phyloP scores from a whole-genome alignment of 2,888 invertebrate genomes.

The Entomobrya proxima region DNA sequence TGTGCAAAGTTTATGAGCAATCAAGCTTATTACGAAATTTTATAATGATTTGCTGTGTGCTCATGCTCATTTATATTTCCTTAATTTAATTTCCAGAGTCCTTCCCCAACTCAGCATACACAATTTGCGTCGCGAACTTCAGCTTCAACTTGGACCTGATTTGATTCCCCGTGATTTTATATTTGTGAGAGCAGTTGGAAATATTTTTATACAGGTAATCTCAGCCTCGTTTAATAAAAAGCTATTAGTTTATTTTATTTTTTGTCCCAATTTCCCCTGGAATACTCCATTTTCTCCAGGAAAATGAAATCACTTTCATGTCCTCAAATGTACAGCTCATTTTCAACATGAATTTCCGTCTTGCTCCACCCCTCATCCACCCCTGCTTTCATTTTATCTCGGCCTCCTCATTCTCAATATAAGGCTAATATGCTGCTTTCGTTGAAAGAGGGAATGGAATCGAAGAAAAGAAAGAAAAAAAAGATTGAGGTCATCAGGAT shows the following conservation, averaged over 20 bases:
- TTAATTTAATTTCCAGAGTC: slow-evolving; percentile 77
- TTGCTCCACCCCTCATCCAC: not conserved
- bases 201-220: slow-evolving; percentile 79
- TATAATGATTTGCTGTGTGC: not conserved
- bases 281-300: slow-evolving; percentile 17
- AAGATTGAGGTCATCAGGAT: slow-evolving; percentile 56
- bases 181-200: slow-evolving; percentile 79
- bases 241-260: not conserved
- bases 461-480: not conserved
- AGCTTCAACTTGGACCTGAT: slow-evolving; percentile 78
- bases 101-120: slow-evolving; percentile 77
- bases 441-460: slow-evolving; percentile 22
- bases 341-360: slow-evolving; percentile 11
- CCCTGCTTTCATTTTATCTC: not conserved
- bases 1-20: too few relatives aligned
- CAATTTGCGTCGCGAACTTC: slow-evolving; percentile 78
- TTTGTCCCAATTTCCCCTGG: not conserved
- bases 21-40: not conserved
- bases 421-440: not conserved
- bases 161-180: slow-evolving; percentile 78
- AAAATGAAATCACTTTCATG: slow-evolving; percentile 40
- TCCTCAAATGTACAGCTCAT: not conserved
- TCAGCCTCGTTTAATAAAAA: too few relatives aligned
- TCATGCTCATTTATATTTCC: not conserved
- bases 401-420: not conserved